phyloP scores from a whole-genome alignment of 2,113 vertebrate genomes.

The Bambusicola thoracicus region DNA sequence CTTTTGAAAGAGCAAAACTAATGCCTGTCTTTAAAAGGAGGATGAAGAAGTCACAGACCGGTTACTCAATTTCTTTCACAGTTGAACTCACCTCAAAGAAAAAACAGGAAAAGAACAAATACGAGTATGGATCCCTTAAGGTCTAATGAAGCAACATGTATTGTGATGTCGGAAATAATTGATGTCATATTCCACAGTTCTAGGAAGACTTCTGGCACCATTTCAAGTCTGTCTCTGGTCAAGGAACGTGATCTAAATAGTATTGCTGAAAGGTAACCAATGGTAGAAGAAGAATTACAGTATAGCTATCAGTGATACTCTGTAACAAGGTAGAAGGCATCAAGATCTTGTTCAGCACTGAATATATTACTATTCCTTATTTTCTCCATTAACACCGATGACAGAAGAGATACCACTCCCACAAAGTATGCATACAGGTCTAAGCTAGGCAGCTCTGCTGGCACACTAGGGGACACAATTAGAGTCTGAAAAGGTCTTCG shows the following conservation, averaged over 20 bases:
- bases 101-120: not conserved
- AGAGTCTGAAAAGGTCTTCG: not conserved
- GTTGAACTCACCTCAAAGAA: not conserved
- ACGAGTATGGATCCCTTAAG: not conserved
- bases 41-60: not conserved
- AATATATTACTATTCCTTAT: not conserved
- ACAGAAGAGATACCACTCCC: not conserved
- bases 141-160: not conserved
- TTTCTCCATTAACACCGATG: not conserved
- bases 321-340: not conserved
- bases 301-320: not conserved
- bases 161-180: rapidly evolving
- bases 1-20: not conserved
- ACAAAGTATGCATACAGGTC: rapidly evolving
- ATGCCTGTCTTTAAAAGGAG: not conserved
- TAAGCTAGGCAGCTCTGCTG: not conserved
- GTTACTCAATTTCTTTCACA: not conserved
- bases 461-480: not conserved
- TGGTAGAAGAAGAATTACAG: not conserved
- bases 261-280: not conserved
- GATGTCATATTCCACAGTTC: not conserved
- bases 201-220: not conserved
- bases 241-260: not conserved
- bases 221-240: not conserved
- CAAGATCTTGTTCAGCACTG: not conserved